Base-by-base conservation (phyloP, 2,888 invertebrate genomes). In the Rhodophaea formosa region DNA sequence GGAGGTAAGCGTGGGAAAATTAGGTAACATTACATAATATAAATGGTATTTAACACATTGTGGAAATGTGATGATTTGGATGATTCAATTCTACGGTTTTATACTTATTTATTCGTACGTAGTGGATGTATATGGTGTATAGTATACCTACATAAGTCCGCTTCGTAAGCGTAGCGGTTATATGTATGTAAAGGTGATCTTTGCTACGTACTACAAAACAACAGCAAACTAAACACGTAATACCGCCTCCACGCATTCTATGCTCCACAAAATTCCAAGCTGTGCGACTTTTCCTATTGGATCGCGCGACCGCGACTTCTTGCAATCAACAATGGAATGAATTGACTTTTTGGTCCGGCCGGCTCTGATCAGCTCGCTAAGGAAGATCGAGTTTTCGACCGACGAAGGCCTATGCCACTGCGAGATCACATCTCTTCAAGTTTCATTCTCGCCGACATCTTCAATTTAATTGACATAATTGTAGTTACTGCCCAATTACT, bases 281-380 rank as follows among this genome's bases (percentile, higher is more conserved):
- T 75, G 75, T 75, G 82, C 77, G 80, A 86, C 81, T 86, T 85
- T 84, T 84, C 82, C 84, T 82, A 83, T 80, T 81, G 80, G 80
- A 78, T 55, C 54, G 54, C 73, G 77, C 80, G 78, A 79, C 80
- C 78, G 79, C 82, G 81, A 83, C 84, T 86, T 77, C 86, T 80
- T 84, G 84, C 86, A 87, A 87, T 90, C 88, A 82, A 86, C 86
- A 88, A 87, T 82, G 88, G 87, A 86, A 89, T 86, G 87, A 79
- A 76, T 71, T 71, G 76, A 82, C 83, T 84, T 88, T 89, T 88
- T 85, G 86, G 84, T 85, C 80, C 72, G 80, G 71, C 72, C 70
- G 58, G 56, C 56, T 69, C 63, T 69, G 68, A 71, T 66, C 65
- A 68, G 60, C 70, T 68, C 60, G 65, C 69, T 70, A 66, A 74